Percentiles rank a stretch among this genome's conserved stretches.
Conservation (phyloP, 2,888 invertebrate genomes). For the Cryptosula pallasiana region DNA sequence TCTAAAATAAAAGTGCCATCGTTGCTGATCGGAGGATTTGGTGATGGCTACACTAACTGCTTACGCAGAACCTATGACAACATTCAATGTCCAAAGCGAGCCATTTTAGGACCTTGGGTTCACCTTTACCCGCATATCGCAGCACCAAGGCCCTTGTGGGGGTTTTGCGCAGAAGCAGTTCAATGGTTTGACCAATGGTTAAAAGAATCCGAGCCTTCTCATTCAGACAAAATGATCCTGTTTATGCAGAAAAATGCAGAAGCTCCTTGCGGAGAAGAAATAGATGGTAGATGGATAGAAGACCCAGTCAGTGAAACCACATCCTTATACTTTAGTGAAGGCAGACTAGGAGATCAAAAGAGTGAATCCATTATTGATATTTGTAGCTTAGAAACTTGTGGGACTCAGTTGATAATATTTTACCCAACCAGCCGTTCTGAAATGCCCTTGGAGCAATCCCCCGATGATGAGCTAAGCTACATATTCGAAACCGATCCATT, state of each 20-base stretch:
- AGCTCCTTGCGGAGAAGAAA: neutral
- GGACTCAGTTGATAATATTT: neutral
- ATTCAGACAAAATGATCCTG: neutral
- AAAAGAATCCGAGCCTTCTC: neutral
- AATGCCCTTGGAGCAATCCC: neutral
- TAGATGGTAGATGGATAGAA: slow-evolving; percentile 1
- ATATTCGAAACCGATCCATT: neutral
- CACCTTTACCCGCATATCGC: slow-evolving; percentile 30
- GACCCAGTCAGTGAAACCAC: neutral
- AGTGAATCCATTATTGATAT: neutral
- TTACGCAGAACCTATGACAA: slow-evolving; percentile 28
- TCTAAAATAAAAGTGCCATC: slow-evolving; percentile 24
- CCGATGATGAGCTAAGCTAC: neutral
- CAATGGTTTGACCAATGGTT: neutral
- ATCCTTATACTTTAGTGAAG: neutral
- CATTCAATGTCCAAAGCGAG: slow-evolving; percentile 24
- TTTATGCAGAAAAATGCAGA: neutral
- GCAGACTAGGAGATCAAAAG: neutral
- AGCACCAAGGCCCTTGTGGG: slow-evolving; percentile 23
- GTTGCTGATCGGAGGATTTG: slow-evolving; percentile 29
- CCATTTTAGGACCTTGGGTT: slow-evolving; percentile 30
- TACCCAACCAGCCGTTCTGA: neutral
- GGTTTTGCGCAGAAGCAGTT: slow-evolving; percentile 22
- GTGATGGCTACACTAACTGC: slow-evolving; percentile 28
- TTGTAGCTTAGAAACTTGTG: neutral